Evolutionary conservation across 35 echinoderm and acorn worm genomes (phyloP), one percentile per base, ranked within the genome.

Genomic region (Strongylocentrotus purpuratus): DNA sequence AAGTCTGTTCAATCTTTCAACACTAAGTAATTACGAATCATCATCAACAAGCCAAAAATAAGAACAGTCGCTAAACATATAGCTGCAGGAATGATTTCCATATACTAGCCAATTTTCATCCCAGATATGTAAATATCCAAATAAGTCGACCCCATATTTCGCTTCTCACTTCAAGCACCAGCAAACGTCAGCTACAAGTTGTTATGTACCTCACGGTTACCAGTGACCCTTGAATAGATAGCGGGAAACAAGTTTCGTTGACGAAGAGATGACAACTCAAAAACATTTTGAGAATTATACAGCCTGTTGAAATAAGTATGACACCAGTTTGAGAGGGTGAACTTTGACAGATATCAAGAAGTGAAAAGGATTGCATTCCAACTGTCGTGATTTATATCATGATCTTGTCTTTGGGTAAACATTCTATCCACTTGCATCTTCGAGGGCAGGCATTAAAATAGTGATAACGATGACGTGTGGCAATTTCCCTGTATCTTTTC

Each of bases 21-120:
- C 65, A n/a, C 65, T 78, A 78, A 78, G 65, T 78, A 78, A 78
- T 78, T 78, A 78, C 65, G 18, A 78, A 22, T 78, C 65, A n/a
- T 78, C 65, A 78, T 78, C 65, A 78, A 70, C 61, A 2, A 78
- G 7, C 20, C 20, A 15, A 78, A 78, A 78, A 78, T 78, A 78
- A 28, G 22, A n/a, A 78, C 65, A 78, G 7, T 7, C 65, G 65
- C 20, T 59, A 41, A 1, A 41, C 50, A 15, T 55, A 52, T 52
- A 55, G 65, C 28, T 78, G 28, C 20, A n/a, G 65, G 65, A 78
- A 28, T 78, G 20, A 78, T 78, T 78, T 78, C 65, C 28, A 78
- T 3, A 78, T 3, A 78, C 28, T 78, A 3, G 65, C 20, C 65
- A 8, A 78, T 28, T 78, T 78, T 78, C 65, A 78, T 78, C 65